Base-by-base conservation (phyloP, 1,140 invertebrate species). In the Drosophila busckii region DNA sequence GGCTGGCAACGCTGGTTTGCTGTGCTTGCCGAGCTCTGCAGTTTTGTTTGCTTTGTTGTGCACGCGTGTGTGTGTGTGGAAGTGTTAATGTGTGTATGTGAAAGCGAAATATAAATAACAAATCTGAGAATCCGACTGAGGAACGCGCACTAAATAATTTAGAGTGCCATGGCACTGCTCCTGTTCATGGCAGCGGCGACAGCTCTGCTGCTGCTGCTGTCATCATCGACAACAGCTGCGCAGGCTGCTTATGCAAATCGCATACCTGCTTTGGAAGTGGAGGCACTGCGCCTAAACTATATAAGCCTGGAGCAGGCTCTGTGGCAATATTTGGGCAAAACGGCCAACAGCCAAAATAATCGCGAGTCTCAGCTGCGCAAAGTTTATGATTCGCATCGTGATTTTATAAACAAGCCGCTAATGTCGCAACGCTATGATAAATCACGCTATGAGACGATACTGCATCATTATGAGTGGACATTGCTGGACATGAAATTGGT, bases 271-370 rank as follows among this genome's bases (percentile, higher is more conserved):
- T 34, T 61, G 23, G 46, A 69, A 16, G 87, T 93, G 5, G 92
- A 93, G 68, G 60, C 88, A 25, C 58, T 91, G 40, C 89, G 92
- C 19, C 85, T 87, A 2, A 86, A 90, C 20, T 89, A 93, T 50
- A 68, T 92, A 3, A 58, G 71, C 4, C 58, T 88, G 37, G 80
- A 84, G 28, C 60, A 69, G 7, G 54, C 61, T 4, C 41, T 85
- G 2, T 85, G 83, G 87, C 40, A 68, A 35, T 84, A 84, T 62
- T 31, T 87, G 46, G 28, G 58, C 31, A 76, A 70, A 19, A 61
- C 69, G 28, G 58, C 62, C 7, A 66, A 67, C 20, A 71, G 56
- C 12, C 53, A 46, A 17, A 86, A 76, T 16, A 86, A 78, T 40
- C 50, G 60, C 16, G 75, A 78, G 6, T 40, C 64, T 5, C 70